Evolutionary conservation across 2,888 invertebrate species (phyloP), one percentile per base, ranked within the genome.

Genomic region (Dolichopus griseipennis): DNA sequence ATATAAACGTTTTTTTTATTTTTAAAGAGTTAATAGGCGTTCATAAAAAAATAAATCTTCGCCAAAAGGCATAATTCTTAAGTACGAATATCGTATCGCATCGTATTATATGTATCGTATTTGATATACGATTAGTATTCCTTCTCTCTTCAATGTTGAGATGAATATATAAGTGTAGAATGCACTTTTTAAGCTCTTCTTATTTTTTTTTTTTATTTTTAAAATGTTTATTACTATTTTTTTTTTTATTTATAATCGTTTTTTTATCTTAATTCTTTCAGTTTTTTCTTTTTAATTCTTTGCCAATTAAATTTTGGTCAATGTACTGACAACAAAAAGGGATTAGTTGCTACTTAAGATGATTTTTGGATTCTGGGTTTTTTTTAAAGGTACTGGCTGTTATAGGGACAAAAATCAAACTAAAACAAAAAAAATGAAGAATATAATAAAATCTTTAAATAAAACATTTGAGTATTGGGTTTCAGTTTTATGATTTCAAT

Each of bases 221-320:
- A 15, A 2, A 1, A 52, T 18, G 6, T 18, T 52, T 52, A 9
- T 52, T 52, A 2, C 2, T 52, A 18, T 52, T 52, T 52, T n/a
- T 52, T 52, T 52, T 12, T 9, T 43, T 43, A 2, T 52, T 12
- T 52, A 18, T 52, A 18, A 6, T 18, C 15, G 9, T 6, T 52
- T 52, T 12, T 18, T 52, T 52, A 12, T 52, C n/a, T 52, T 18
- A 12, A n/a, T 15, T 52, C 2, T 7, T 18, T 52, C 18, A 15
- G 1, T 18, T 52, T 52, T 18, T 18, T 6, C 18, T 52, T 52
- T 52, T 52, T 52, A 2, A 18, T 52, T 18, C 18, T 52, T 52
- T 52, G 18, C 52, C 52, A 52, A 52, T 52, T 52, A 52, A 52
- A 52, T 15, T 37, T 52, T 52, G 52, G 52, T 52, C 52, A 52